These are phyloP conservation scores for Syrphus vitripennis DNA, from an alignment of 2,888 invertebrate genomes.

Conservation along the genomic window DNA sequence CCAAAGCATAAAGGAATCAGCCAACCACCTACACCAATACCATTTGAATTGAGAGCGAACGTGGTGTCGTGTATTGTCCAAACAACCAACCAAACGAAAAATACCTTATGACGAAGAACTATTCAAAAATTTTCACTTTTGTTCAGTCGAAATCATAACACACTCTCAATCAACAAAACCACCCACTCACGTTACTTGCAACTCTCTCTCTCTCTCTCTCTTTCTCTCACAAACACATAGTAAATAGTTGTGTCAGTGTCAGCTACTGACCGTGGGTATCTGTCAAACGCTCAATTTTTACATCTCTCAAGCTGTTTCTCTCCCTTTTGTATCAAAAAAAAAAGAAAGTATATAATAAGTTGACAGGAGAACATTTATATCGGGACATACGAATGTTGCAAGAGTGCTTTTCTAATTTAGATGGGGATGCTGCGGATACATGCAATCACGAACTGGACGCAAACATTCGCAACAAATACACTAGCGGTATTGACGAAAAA, in stretches of 20 bases:
- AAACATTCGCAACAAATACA: slow-evolving; percentile 54
- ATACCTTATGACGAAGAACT: slow-evolving; percentile 23
- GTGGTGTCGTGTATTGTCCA: neutral
- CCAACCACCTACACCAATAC: slow-evolving; percentile 61
- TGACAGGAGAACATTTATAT: slow-evolving; percentile 16
- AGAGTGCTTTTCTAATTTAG: slow-evolving; percentile 69
- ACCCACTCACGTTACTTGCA: slow-evolving; percentile 27
- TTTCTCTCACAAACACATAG: too few species aligned
- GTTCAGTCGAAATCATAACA: slow-evolving; percentile 43
- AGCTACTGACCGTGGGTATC: slow-evolving; percentile 30
- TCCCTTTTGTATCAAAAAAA: neutral
- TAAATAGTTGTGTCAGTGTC: slow-evolving; percentile 6
- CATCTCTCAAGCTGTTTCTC: neutral
- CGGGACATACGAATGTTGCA: slow-evolving; percentile 61
- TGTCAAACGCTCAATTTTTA: slow-evolving; percentile 25
- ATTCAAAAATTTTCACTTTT: slow-evolving; percentile 65
- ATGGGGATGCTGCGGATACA: slow-evolving; percentile 74
- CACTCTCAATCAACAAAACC: slow-evolving; percentile 41
- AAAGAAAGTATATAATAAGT: neutral
- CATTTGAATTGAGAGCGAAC: slow-evolving; percentile 55
- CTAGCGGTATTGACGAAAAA: slow-evolving; percentile 3
- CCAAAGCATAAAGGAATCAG: slow-evolving; percentile 40
- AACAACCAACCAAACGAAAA: slow-evolving; percentile 18
- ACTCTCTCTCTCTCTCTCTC: slow-evolving; percentile 12
- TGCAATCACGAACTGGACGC: slow-evolving; percentile 68